Conservation (phyloP, 2,797 vertebrate genomes). For the Chrosomus eos region DNA sequence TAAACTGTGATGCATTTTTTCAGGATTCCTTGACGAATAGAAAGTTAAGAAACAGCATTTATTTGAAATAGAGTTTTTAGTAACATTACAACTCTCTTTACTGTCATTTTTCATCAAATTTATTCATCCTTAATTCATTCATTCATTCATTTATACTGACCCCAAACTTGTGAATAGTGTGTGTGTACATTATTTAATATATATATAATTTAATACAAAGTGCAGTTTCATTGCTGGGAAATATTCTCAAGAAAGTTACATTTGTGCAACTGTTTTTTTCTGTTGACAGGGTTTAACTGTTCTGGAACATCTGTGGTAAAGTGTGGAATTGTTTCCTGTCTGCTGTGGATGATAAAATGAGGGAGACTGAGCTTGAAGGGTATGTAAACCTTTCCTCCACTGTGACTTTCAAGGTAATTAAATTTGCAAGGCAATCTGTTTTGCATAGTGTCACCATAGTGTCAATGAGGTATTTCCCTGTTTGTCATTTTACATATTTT, state of each 20-base stretch:
- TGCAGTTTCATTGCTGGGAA: neutral
- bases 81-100: neutral
- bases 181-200: neutral
- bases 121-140: too few relatives aligned
- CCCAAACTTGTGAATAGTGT: too few relatives aligned
- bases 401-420: constrained; percentile 2
- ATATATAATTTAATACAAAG: neutral
- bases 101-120: neutral
- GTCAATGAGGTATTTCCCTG: neutral
- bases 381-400: constrained; percentile 66
- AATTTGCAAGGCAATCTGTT: neutral
- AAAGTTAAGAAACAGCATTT: neutral
- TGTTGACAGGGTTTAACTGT: constrained; percentile 8
- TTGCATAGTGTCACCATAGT: neutral
- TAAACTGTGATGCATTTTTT: neutral
- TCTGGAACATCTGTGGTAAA: neutral
- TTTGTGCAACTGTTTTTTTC: neutral
- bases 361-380: constrained; percentile 44
- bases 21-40: neutral
- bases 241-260: neutral
- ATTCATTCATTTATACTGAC: neutral
- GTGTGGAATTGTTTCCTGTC: constrained; percentile 68
- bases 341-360: constrained; percentile 75
- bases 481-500: neutral
- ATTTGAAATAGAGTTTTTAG: neutral